Conservation (phyloP, 2,888 invertebrate species). For the Synergus umbraculus region DNA sequence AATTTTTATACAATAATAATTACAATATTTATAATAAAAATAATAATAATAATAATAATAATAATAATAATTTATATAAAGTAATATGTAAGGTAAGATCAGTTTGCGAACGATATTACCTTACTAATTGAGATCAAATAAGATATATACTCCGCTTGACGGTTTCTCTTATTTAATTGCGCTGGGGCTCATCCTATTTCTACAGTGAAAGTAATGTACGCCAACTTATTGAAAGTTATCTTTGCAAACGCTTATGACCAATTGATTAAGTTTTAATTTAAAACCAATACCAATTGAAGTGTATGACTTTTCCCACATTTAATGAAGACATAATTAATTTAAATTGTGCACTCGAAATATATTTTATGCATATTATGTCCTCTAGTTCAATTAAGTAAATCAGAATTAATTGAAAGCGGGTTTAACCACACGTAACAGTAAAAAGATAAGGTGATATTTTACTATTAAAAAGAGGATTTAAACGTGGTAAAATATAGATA, state of each 20-base stretch:
- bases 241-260: neutral
- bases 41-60: neutral
- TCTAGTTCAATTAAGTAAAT: slow-evolving; percentile 18
- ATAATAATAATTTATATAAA: neutral
- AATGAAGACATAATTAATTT: slow-evolving; percentile 15
- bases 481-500: slow-evolving; percentile 3
- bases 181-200: neutral
- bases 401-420: slow-evolving; percentile 1
- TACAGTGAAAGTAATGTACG: neutral
- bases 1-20: no score
- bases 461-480: neutral
- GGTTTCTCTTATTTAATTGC: slow-evolving; percentile 14
- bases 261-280: slow-evolving; percentile 28
- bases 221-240: slow-evolving; percentile 17
- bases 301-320: neutral
- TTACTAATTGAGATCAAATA: neutral
- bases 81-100: neutral
- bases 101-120: neutral
- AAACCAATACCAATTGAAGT: slow-evolving; percentile 4
- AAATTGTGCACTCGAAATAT: slow-evolving; percentile 7
- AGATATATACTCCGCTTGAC: slow-evolving; percentile 7
- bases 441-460: slow-evolving; percentile 14
- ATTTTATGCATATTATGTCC: neutral
- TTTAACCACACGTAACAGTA: slow-evolving; percentile 17
- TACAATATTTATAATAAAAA: no score